Evolutionary conservation across 1,140 invertebrate species (phyloP), one percentile per base, ranked within the genome.

Genomic region (Rhizoglyphus robini): DNA sequence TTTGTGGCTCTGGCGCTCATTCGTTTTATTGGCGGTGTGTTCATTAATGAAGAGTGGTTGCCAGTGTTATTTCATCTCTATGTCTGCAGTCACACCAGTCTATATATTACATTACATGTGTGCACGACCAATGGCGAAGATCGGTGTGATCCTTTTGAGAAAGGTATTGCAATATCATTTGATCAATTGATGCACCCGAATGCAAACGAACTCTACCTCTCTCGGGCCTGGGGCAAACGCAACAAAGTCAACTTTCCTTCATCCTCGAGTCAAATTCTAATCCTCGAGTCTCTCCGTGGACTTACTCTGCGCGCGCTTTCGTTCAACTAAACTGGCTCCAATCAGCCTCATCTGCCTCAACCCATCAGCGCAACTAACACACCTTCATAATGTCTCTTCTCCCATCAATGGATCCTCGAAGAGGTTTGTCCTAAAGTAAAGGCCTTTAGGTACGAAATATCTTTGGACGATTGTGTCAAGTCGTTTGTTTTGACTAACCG

Each of bases 181-280:
- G n/a, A n/a, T n/a, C n/a, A n/a, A n/a, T n/a, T n/a, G n/a, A n/a
- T 11, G 8, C 36, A 41, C 36, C 8, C 36, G 18, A 41, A n/a
- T n/a, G n/a, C n/a, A n/a, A n/a, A n/a, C n/a, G n/a, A 54, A 54
- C 51, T 11, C 51, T 54, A 54, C 51, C 51, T 54, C 51, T 8
- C 51, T 23, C 23, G 31, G 8, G 8, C 8, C 51, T 20, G 8
- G 8, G 51, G 23, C 51, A 27, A n/a, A n/a, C 51, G 51, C 8
- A 25, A 54, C 20, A 54, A 54, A 54, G 51, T 54, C 51, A 54
- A 54, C 51, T 54, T 23, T 41, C 18, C 36, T 11, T 41, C 36
- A 41, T 32, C 51, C 8, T 54, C 51, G 31, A 54, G 31, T 23
- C 51, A 54, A 54, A 23, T 54, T 11, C 51, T 54, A 54, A 54